These are phyloP conservation scores for Tinamus major DNA, from an alignment of 2,797 vertebrate genomes.

Conservation along the genomic window DNA sequence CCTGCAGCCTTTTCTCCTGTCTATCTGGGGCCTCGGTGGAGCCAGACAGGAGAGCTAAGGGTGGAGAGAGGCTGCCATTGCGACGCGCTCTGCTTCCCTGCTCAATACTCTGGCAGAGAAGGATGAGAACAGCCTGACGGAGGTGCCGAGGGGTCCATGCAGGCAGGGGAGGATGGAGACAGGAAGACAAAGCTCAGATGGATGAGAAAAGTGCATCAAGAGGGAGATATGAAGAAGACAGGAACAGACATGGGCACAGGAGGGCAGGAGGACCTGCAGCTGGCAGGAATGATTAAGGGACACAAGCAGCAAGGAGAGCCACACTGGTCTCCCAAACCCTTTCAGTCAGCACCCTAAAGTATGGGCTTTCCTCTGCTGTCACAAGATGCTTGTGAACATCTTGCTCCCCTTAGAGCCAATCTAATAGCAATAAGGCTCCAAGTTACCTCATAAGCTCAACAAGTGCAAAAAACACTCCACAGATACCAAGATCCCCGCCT, in stretches of 20 bases:
- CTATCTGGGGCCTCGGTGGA: constrained; percentile 41
- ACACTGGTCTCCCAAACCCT: neutral
- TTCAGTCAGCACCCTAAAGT: neutral
- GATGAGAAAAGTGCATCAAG: neutral
- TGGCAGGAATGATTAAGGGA: neutral
- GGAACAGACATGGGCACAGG: neutral
- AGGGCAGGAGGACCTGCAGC: neutral
- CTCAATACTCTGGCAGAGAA: constrained; percentile 59
- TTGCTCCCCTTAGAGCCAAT: neutral
- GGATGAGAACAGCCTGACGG: constrained; percentile 47
- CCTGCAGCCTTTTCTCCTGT: constrained; percentile 32
- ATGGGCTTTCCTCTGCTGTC: neutral
- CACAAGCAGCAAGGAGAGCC: neutral
- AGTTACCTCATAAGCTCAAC: neutral
- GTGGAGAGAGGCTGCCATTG: neutral
- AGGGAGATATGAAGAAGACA: neutral
- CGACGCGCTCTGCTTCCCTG: constrained; percentile 20
- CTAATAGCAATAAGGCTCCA: neutral
- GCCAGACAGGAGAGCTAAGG: constrained; percentile 58
- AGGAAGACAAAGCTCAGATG: neutral
- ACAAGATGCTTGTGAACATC: neutral
- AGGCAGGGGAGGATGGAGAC: neutral
- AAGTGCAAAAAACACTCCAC: neutral
- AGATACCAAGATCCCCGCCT: neutral
- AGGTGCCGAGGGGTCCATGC: constrained; percentile 9